A percentile compares a stretch with the other conserved stretches of the same genome.
These are phyloP conservation scores for Oikopleura albicans DNA, from an alignment of 23 tunicate species.

Conservation along the genomic window DNA sequence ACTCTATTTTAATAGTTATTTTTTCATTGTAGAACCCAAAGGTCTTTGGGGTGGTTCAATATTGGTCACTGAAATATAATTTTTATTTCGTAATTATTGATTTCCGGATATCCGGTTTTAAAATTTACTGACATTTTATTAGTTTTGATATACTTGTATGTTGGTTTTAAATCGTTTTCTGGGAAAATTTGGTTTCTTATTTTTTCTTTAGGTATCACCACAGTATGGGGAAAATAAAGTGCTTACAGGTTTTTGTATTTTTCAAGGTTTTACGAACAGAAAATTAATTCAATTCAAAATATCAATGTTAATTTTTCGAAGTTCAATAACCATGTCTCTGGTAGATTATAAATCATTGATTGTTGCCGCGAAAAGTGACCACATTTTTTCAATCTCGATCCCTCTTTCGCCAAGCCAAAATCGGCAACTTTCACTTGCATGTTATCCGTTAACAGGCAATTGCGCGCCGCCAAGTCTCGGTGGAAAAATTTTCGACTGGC, in stretches of 20 bases:
- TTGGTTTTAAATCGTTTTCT: background rate
- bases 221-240: background rate
- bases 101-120: background rate
- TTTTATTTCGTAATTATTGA: background rate
- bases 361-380: background rate
- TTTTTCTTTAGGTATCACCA: background rate
- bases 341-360: background rate
- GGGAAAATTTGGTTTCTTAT: background rate
- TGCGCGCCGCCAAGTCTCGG: background rate
- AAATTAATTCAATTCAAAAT: too few species aligned
- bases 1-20: too few species aligned
- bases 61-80: too few species aligned
- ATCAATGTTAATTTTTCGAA: too few species aligned
- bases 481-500: background rate
- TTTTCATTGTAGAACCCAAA: too few species aligned
- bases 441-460: background rate
- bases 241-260: too few species aligned
- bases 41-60: too few species aligned
- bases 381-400: background rate
- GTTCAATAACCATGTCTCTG: too few species aligned
- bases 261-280: too few species aligned
- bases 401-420: background rate
- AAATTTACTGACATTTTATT: background rate
- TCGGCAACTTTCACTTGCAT: background rate
- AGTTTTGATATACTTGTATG: background rate